phyloP scores from a whole-genome alignment of 2,888 invertebrate genomes.

The Alloplasta piceator region DNA sequence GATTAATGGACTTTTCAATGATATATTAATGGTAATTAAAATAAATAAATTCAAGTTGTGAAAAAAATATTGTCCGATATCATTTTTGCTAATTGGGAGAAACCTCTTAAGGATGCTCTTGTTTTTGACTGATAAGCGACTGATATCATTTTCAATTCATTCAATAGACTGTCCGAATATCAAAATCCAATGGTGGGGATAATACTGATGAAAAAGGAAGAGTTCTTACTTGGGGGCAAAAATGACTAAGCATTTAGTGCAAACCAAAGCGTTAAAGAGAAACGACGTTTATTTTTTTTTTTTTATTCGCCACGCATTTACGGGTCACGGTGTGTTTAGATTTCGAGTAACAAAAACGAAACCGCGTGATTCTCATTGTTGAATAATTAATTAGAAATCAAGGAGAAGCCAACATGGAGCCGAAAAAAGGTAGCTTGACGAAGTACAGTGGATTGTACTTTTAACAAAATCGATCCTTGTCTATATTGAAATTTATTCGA shows the following conservation, averaged over 20 bases:
- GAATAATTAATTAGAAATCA: slow-evolving; percentile 2
- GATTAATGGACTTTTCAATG: too few species aligned
- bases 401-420: slow-evolving; percentile 13
- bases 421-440: slow-evolving; percentile 18
- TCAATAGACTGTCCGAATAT: neutral
- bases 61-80: too few species aligned
- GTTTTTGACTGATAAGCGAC: neutral
- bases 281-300: neutral
- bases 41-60: too few species aligned
- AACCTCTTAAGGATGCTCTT: too few species aligned
- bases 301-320: neutral
- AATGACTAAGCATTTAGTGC: slow-evolving; percentile 21
- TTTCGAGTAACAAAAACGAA: too few species aligned
- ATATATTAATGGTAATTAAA: too few species aligned
- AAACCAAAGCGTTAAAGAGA: slow-evolving; percentile 13
- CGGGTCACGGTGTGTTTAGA: too few species aligned
- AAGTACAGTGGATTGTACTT: neutral
- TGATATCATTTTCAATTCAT: neutral
- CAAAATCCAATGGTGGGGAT: slow-evolving; percentile 29
- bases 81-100: too few species aligned
- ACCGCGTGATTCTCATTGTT: too few species aligned
- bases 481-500: neutral
- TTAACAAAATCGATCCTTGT: neutral
- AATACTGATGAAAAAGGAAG: slow-evolving; percentile 12
- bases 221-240: neutral